These are phyloP conservation scores for Echinometra lucunter DNA, from an alignment of 53 echinoderm and acorn worm genomes.

Conservation along the genomic window DNA sequence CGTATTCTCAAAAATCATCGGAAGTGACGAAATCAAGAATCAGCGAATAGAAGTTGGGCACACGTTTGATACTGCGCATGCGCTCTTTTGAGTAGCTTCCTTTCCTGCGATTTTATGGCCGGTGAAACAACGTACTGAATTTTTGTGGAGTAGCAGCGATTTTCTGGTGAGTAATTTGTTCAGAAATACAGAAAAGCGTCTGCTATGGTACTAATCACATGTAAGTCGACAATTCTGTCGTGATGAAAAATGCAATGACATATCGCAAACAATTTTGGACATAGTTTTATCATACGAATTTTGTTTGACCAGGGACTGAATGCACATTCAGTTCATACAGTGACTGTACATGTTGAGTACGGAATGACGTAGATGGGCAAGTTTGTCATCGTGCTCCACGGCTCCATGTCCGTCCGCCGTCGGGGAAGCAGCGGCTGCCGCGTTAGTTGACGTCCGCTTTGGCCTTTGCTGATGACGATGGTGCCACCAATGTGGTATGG, in stretches of 20 bases:
- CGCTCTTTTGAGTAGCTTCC: conserved; percentile 49
- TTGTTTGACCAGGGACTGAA: background rate
- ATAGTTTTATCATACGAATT: background rate
- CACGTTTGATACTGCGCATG: conserved; percentile 28
- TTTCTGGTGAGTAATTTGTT: conserved; percentile 58
- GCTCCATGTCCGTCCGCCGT: no score
- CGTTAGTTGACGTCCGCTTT: no score
- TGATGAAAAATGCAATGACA: background rate
- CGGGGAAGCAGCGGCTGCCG: no score
- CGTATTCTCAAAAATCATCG: background rate
- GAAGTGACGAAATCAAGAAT: conserved; percentile 4
- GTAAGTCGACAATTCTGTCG: background rate
- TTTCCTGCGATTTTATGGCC: background rate
- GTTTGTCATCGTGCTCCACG: background rate
- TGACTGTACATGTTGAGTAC: background rate
- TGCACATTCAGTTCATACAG: background rate
- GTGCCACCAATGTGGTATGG: no score
- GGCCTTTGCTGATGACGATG: no score
- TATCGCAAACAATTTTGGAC: background rate
- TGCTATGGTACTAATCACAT: conserved; percentile 11
- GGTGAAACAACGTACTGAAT: background rate
- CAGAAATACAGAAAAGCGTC: conserved; percentile 46
- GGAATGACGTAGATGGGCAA: background rate
- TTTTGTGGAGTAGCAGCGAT: conserved; percentile 63
- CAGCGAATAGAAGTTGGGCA: background rate